Evolutionary conservation across 2,888 invertebrate genomes (phyloP), one percentile per base, ranked within the genome.

Genomic region (Helleia helle): DNA sequence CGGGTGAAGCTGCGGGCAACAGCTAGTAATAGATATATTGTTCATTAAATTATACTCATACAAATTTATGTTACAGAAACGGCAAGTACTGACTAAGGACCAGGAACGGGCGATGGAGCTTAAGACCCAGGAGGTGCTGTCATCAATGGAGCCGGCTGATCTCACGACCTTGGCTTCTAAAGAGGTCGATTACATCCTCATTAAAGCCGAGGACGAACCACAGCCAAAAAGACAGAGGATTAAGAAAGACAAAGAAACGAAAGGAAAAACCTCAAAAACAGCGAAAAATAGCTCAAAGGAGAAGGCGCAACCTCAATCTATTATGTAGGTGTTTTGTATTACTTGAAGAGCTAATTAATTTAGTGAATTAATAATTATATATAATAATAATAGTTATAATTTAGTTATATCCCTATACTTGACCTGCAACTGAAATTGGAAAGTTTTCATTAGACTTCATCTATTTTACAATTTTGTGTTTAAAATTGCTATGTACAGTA

Each of bases 141-240:
- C 68, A 0, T 54, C 64, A 0, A 65, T 76, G 63, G 50, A 53
- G 0, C 64, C 76, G 0, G 65, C 65, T 0, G 60, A 56, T 17
- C 52, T 77, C 0, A 65, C 59, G 44, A 62, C 56, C 0, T 40
- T 76, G 0, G 69, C 70, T 0, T 68, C 68, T 0, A 62, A 72
- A 0, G 73, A 81, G n/a, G 73, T 80, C 1, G 76, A 73, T 44
- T 84, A 83, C 41, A 77, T 84, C 22, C 77, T 85, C n/a, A 68
- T 83, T 1, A 76, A 77, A 44, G 47, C 62, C 0, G 61, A 62
- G 0, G 59, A 65, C 0, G 28, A 42, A 0, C 44, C 51, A 0
- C 46, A 43, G 11, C 43, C 42, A 3, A 54, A 57, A 34, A 51
- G 48, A 2, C 56, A 45, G 9, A 51, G 40, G 0, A 12, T 34